Percentiles rank a stretch among this genome's conserved stretches.
phyloP scores from a whole-genome alignment of 35 echinoderm and acorn worm species.

The Ophioderma brevispina region DNA sequence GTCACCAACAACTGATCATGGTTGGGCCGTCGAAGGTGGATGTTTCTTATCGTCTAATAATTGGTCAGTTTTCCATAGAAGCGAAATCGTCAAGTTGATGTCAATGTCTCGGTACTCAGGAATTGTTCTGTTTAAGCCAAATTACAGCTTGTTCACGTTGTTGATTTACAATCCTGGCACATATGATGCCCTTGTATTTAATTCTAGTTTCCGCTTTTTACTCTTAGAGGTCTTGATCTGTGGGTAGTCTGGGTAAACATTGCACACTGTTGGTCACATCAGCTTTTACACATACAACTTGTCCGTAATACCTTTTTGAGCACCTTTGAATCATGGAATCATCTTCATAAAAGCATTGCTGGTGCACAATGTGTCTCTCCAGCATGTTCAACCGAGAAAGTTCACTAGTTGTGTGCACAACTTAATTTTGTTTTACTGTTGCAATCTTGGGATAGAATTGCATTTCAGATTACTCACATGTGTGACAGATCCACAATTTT shows the following conservation, averaged over 20 bases:
- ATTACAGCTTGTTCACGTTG: background rate
- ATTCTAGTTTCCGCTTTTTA: slow-evolving; percentile 70
- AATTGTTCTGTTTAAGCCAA: background rate
- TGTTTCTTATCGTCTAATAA: background rate
- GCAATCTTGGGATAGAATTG: background rate
- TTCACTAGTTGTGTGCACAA: slow-evolving; percentile 4
- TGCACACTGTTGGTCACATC: slow-evolving; percentile 37
- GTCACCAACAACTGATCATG: no score
- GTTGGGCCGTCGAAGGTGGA: no score
- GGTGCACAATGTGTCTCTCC: slow-evolving; percentile 20
- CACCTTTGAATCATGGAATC: slow-evolving; percentile 21
- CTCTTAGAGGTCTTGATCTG: slow-evolving; percentile 45
- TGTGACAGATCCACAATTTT: background rate
- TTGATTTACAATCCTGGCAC: slow-evolving; percentile 18
- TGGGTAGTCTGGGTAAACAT: slow-evolving; percentile 25
- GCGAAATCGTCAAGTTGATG: background rate
- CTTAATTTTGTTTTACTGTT: slow-evolving; percentile 11
- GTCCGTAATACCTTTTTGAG: slow-evolving; percentile 65
- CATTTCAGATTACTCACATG: background rate
- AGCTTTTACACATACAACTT: slow-evolving; percentile 71
- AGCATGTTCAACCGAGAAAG: slow-evolving; percentile 4
- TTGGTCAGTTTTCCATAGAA: background rate
- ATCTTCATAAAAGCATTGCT: slow-evolving; percentile 69
- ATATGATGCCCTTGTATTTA: slow-evolving; percentile 57
- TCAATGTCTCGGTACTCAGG: background rate